Conservation (phyloP, 2,113 vertebrate species). For the Cinclus mexicanus region DNA sequence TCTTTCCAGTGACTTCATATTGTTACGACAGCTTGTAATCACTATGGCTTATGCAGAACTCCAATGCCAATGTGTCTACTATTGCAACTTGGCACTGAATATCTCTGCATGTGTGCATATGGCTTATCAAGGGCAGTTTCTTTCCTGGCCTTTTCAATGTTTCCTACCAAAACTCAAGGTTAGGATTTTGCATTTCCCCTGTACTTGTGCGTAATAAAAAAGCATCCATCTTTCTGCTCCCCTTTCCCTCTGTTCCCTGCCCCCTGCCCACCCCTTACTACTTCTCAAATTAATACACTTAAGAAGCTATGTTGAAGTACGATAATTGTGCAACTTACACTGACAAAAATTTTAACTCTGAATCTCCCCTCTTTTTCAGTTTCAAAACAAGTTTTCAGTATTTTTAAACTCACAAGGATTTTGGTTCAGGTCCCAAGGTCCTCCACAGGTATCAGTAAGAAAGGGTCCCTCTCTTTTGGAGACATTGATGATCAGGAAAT, state of each 20-base stretch:
- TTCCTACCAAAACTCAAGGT: neutral
- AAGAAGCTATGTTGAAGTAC: neutral
- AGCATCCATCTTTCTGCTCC: neutral
- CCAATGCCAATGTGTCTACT: neutral
- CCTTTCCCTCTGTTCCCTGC: neutral
- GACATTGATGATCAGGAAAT: neutral
- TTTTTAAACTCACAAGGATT: neutral
- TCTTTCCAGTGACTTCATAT: neutral
- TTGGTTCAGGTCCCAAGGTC: neutral
- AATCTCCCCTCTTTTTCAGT: neutral
- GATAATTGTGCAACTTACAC: neutral
- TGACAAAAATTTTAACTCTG: neutral
- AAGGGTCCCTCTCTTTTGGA: neutral
- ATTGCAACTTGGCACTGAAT: neutral
- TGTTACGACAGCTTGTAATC: neutral
- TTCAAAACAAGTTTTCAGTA: neutral
- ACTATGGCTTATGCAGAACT: neutral
- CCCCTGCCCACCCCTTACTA: fast-evolving
- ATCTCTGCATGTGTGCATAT: neutral
- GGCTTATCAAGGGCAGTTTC: neutral
- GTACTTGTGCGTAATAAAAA: neutral
- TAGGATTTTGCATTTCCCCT: neutral
- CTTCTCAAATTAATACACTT: neutral
- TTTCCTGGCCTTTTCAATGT: neutral
- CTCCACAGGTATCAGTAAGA: neutral